A percentile compares a stretch with the other conserved stretches of the same genome.
Evolutionary conservation across 2,888 invertebrate species (phyloP).

Genomic region (Eupithecia pulchellata): DNA sequence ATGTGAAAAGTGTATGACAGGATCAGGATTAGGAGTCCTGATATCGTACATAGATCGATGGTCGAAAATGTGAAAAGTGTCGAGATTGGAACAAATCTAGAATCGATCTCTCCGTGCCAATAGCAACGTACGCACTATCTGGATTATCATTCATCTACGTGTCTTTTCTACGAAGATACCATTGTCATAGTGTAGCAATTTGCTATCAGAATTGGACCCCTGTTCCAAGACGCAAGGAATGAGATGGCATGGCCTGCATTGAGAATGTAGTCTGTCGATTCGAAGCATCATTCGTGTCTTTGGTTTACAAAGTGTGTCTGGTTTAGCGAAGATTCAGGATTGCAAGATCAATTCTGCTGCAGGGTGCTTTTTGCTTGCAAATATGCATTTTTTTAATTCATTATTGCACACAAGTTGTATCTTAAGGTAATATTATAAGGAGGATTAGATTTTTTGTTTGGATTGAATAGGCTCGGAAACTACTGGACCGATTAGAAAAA

Average conservation of each 20-base stretch:
- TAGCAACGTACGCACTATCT: background rate
- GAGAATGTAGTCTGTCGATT: conserved; percentile 8
- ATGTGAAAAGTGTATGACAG: background rate
- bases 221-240: conserved; percentile 1
- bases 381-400: too few species aligned
- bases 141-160: background rate
- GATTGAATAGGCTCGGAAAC: too few species aligned
- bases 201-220: background rate
- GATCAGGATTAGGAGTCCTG: too few species aligned
- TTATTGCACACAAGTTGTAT: too few species aligned
- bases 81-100: background rate
- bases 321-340: background rate
- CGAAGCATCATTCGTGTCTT: conserved; percentile 2
- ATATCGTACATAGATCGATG: background rate
- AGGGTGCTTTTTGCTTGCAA: background rate
- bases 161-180: background rate
- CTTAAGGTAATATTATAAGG: too few species aligned
- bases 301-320: background rate
- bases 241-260: conserved; percentile 16
- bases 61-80: background rate
- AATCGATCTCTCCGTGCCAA: background rate
- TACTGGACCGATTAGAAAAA: too few species aligned
- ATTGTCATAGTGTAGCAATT: background rate
- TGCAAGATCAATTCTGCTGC: background rate
- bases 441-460: too few species aligned